These are phyloP conservation scores for Vultur gryphus DNA, from an alignment of 2,797 vertebrate genomes.

Conservation along the genomic window DNA sequence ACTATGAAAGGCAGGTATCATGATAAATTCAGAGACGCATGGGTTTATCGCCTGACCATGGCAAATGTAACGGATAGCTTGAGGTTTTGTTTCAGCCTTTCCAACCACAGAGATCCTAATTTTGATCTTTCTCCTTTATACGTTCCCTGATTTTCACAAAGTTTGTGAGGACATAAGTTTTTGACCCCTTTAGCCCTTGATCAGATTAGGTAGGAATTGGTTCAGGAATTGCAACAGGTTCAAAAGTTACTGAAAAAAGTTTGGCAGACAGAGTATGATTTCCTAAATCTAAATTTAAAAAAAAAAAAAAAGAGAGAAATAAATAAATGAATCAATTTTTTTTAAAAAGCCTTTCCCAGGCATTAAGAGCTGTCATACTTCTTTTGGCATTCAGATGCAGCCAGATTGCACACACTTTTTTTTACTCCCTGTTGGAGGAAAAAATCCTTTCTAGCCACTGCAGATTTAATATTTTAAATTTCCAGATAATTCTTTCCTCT, in stretches of 20 bases:
- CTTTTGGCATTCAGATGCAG: slow-evolving; percentile 35
- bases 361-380: slow-evolving; percentile 18
- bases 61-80: background rate
- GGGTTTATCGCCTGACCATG: background rate
- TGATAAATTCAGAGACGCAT: background rate
- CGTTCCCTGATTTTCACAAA: background rate
- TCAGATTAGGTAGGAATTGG: background rate
- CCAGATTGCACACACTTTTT: background rate
- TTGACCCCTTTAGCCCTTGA: background rate
- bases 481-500: slow-evolving; percentile 7
- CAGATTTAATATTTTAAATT: slow-evolving; percentile 29
- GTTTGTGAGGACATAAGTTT: background rate
- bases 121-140: background rate
- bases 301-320: background rate
- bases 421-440: background rate
- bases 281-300: background rate
- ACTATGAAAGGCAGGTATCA: background rate
- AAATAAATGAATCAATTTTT: background rate
- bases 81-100: background rate
- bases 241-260: slow-evolving; percentile 9
- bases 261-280: background rate
- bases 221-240: background rate
- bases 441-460: slow-evolving; percentile 10
- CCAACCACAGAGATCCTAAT: background rate
- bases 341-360: background rate